Evolutionary conservation across 1,140 invertebrate genomes (phyloP).

Genomic region (Lucilia cuprina): DNA sequence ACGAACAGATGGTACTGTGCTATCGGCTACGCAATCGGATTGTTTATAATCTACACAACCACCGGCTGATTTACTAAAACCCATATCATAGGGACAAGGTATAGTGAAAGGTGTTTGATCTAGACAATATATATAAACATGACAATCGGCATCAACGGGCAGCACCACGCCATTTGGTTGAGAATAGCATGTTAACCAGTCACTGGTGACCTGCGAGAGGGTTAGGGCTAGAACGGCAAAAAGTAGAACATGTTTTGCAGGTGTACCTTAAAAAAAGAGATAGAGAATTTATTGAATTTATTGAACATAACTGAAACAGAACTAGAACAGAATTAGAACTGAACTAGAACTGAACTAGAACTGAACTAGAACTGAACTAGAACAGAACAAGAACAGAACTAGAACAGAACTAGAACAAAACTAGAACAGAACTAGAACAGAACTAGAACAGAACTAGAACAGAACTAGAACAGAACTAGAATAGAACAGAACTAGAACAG

Average conservation of each 20-base stretch:
- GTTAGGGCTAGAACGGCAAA: background rate
- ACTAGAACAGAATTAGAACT: too few species aligned
- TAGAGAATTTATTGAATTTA: too few species aligned
- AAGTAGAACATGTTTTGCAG: background rate
- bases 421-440: too few species aligned
- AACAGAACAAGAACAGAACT: too few species aligned
- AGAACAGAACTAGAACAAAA: too few species aligned
- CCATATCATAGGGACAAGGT: background rate
- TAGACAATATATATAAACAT: slow-evolving; percentile 2
- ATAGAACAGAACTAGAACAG: too few species aligned
- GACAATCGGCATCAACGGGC: background rate
- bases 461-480: too few species aligned
- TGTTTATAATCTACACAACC: background rate
- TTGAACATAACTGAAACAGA: too few species aligned
- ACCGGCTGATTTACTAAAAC: background rate
- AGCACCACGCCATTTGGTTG: background rate
- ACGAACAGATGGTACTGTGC: background rate
- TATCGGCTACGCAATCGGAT: slow-evolving; percentile 16
- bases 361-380: too few species aligned
- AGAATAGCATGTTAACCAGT: background rate
- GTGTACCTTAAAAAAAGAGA: background rate
- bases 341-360: too few species aligned
- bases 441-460: too few species aligned
- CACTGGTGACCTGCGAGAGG: background rate
- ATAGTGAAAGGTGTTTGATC: background rate